Percentiles rank a stretch among this genome's conserved stretches.
phyloP scores from a whole-genome alignment of 2,113 vertebrate species.

The Rallus limicola region DNA sequence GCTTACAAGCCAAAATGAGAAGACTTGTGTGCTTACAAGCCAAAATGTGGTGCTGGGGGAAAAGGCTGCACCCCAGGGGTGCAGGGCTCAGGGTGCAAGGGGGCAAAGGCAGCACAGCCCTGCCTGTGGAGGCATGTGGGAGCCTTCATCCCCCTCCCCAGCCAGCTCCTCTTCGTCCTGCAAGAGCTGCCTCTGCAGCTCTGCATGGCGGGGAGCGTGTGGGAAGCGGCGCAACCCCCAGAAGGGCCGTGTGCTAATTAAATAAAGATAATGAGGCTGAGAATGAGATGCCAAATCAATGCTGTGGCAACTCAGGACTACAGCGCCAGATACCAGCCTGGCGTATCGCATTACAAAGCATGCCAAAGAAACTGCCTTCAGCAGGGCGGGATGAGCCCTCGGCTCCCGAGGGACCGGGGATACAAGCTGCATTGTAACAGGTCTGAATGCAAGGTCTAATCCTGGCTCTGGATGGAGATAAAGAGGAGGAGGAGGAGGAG shows the following conservation, averaged over 20 bases:
- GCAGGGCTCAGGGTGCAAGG: not conserved
- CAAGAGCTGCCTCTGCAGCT: not conserved
- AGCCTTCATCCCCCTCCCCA: not conserved
- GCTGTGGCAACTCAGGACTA: conserved; percentile 57
- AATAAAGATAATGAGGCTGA: conserved; percentile 65
- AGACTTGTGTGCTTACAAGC: too few relatives aligned
- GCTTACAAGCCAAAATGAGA: not conserved
- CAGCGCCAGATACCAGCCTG: conserved; percentile 45
- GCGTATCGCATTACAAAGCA: conserved; percentile 40
- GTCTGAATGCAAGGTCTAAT: conserved; percentile 38
- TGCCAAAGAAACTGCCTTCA: conserved; percentile 33
- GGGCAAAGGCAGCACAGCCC: not conserved
- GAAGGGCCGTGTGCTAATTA: conserved; percentile 60
- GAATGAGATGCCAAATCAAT: conserved; percentile 67
- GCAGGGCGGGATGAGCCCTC: conserved; percentile 31
- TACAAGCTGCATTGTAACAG: conserved; percentile 40
- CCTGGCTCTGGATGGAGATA: conserved; percentile 55
- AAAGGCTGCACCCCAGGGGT: too few relatives aligned
- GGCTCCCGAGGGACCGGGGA: not conserved
- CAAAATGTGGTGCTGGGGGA: too few relatives aligned
- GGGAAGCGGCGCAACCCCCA: conserved; percentile 46
- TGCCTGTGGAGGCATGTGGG: not conserved
- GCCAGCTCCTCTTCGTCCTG: not conserved
- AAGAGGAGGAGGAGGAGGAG: conserved; percentile 30
- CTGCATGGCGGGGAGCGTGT: not conserved